Evolutionary conservation across 2,888 invertebrate species (phyloP), one percentile per base, ranked within the genome.

Genomic region (Cotesia congregata): DNA sequence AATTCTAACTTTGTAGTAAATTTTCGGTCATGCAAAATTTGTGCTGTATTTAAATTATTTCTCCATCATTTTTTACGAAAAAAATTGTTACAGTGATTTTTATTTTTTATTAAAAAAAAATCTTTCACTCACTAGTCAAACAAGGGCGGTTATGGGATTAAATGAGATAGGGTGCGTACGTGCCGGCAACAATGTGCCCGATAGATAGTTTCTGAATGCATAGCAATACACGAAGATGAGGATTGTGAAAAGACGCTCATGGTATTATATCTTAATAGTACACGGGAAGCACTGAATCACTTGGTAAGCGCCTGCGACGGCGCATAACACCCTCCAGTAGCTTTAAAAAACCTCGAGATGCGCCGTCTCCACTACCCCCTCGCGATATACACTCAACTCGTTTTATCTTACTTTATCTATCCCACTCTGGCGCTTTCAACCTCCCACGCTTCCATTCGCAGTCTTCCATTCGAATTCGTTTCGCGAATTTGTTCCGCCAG

Each of bases 231-330:
- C 2, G 30, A 30, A 84, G 83, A 79, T 79, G 82, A 82, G 83
- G 81, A 85, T 85, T 83, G 82, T 83, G 82, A 87, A 86, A 85
- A 83, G 83, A 78, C 82, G 80, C 84, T 86, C 86, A 83, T 86
- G 82, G 80, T 83, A 80, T 30, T 30, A 30, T 30, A 30, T 82
- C 80, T 70, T 76, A 76, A 80, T 81, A 78, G 79, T 76, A 81
- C 80, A 74, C 79, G 74, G 65, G 77, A 77, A 72, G 75, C 78
- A 80, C 79, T 82, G 79, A 78, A 77, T 75, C 79, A 78, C 80
- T 75, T 75, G 74, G 60, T 68, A 61, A 69, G 67, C 72, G 62
- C 75, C 75, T 75, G 74, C 77, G 59, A 41, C 74, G 77, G 70
- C 76, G 74, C 80, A 70, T 77, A 71, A 67, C 77, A 77, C 76